phyloP scores from a whole-genome alignment of 2,888 invertebrate genomes.

The Mechanitis mazaeus region DNA sequence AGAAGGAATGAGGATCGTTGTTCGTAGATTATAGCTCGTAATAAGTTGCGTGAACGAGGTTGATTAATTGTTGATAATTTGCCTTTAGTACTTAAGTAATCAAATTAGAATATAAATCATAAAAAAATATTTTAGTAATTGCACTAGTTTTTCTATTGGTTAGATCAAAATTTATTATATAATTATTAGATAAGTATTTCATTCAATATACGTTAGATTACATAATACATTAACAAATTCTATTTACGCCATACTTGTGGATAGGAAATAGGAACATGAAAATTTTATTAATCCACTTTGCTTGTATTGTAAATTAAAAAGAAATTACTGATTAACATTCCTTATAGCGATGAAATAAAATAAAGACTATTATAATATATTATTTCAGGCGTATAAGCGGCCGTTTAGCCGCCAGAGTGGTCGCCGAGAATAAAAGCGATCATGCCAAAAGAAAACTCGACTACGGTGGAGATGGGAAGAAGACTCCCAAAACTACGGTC shows the following conservation, averaged over 20 bases:
- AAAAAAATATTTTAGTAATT: neutral
- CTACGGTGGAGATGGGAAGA: constrained; percentile 47
- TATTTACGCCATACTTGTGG: no score
- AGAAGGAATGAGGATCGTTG: constrained; percentile 35
- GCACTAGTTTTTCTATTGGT: neutral
- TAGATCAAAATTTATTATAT: no score
- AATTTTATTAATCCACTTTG: no score
- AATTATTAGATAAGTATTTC: no score
- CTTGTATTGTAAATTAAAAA: no score
- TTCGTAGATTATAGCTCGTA: constrained; percentile 28
- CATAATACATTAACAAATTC: no score
- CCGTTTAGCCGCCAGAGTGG: constrained; percentile 55
- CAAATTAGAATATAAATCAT: constrained; percentile 8
- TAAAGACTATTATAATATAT: no score
- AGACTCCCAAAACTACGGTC: constrained; percentile 51
- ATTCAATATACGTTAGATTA: no score
- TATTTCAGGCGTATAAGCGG: constrained; percentile 61
- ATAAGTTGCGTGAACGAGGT: constrained; percentile 15
- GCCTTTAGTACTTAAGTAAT: constrained; percentile 8
- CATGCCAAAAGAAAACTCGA: constrained; percentile 60
- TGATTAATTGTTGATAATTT: constrained; percentile 21
- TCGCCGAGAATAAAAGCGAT: constrained; percentile 46
- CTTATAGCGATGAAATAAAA: no score
- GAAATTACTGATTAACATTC: no score
- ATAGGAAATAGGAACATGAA: no score